Conservation (phyloP, 2,113 vertebrate species). For the Albula glossodonta region DNA sequence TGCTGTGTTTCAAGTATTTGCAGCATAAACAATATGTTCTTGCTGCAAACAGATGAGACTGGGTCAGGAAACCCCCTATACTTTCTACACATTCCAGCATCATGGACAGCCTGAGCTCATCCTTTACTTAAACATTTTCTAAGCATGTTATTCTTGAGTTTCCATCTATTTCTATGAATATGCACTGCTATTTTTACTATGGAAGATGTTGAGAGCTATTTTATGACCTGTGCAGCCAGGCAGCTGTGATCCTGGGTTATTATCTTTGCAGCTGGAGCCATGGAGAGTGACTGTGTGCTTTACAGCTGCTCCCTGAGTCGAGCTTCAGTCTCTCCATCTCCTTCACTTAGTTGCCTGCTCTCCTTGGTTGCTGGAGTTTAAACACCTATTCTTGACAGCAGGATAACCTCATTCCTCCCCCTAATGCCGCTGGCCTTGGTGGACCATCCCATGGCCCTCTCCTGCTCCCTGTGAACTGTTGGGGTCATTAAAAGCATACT, state of each 20-base stretch:
- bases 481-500: conserved; percentile 19
- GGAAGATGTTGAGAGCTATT: not conserved
- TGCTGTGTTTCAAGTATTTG: not conserved
- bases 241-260: not conserved
- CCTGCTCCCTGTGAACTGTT: not conserved
- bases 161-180: not conserved
- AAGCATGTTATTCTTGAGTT: too few relatives aligned
- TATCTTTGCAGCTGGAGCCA: not conserved
- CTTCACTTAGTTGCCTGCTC: not conserved
- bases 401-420: not conserved
- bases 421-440: not conserved
- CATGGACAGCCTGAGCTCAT: too few relatives aligned
- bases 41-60: not conserved
- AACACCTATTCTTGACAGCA: conserved; percentile 9
- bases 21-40: not conserved
- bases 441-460: not conserved
- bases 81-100: too few relatives aligned
- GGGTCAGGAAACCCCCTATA: not conserved
- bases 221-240: not conserved
- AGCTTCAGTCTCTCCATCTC: not conserved
- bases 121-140: too few relatives aligned
- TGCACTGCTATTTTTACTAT: not conserved
- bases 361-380: conserved; percentile 20
- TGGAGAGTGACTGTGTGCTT: not conserved
- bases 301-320: too few relatives aligned